phyloP scores from a whole-genome alignment of 2,888 invertebrate species.

The Tachina grossa region DNA sequence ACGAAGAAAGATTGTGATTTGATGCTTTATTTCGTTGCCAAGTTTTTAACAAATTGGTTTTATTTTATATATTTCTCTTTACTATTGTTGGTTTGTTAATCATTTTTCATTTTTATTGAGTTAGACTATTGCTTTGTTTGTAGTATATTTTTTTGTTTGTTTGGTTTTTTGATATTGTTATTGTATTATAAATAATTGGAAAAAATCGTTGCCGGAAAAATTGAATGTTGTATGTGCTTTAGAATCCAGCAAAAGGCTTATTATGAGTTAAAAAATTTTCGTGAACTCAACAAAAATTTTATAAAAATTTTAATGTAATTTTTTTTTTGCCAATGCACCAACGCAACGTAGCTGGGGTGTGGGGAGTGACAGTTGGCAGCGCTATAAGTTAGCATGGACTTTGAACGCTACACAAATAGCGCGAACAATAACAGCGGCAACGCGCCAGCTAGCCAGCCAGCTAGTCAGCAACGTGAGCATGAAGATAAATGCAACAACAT shows the following conservation, averaged over 20 bases:
- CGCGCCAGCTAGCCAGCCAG: slow-evolving; percentile 52
- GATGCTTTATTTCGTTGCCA: slow-evolving; percentile 49
- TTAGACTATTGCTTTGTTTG: slow-evolving; percentile 42
- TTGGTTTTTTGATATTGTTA: slow-evolving; percentile 39
- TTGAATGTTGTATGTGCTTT: slow-evolving; percentile 76
- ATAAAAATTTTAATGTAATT: slow-evolving; percentile 30
- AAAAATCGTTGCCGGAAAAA: slow-evolving; percentile 76
- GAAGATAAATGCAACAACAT: slow-evolving; percentile 8
- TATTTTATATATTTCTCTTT: slow-evolving; percentile 17
- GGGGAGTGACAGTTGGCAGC: slow-evolving; percentile 28
- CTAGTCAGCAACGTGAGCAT: slow-evolving; percentile 20
- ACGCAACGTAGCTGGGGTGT: slow-evolving; percentile 47
- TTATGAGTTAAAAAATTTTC: slow-evolving; percentile 79
- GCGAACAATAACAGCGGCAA: slow-evolving; percentile 69
- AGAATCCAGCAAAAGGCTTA: slow-evolving; percentile 80
- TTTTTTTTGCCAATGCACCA: slow-evolving; percentile 37
- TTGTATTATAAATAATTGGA: slow-evolving; percentile 71
- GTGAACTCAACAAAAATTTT: slow-evolving; percentile 77
- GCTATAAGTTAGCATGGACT: slow-evolving; percentile 21
- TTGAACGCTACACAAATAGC: slow-evolving; percentile 57
- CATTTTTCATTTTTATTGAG: slow-evolving; percentile 42
- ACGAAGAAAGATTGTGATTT: slow-evolving; percentile 32
- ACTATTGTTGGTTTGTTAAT: slow-evolving; percentile 57
- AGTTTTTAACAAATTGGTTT: slow-evolving; percentile 47
- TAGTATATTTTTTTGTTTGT: not conserved